Base-by-base conservation (phyloP, 2,113 vertebrate genomes). In the Chionis minor region DNA sequence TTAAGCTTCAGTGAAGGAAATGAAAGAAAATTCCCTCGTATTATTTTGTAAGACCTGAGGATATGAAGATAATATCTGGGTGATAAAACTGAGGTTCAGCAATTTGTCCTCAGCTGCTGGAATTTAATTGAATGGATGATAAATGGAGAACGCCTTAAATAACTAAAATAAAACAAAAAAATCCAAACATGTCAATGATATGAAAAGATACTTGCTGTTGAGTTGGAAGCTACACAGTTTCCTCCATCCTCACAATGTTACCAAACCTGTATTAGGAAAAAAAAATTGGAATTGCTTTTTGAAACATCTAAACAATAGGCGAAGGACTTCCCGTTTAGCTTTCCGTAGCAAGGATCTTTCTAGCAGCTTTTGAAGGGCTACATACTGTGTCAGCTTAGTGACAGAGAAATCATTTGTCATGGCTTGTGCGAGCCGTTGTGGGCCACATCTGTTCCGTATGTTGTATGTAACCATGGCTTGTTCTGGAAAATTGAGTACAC, bases 41-140 rank as follows among this genome's bases (percentile, higher is more conserved):
- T 44, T 69, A 59, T 84, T 86, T 65, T 73, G 8, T 62, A 73
- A 66, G 38, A 67, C 72, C 44, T 2, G 20, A 26, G 88, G 85
- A 74, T 84, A 77, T 12, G 28, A 81, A 92, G 80, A 90, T 93
- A 90, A 49, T 71, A 90, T 83, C 88, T 95, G 55, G 17, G 22
- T 86, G 72, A 66, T 92, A 92, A 91, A 92, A 79, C 22, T 73
- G 81, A 91, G 81, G 70, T 72, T 91, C 61, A 79, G 55, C 66
- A 94, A 90, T 95, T 94, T 94, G 87, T 87, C 51, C n/a, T 87
- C 15, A 23, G 47, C 70, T 87, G 38, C 44, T 87, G 47, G 78
- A 79, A 59, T 74, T 75, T 81, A 86, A 63, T 86, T 81, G 55
- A 66, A 35, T 54, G 51, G 5, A 1, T 78, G 32, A 78, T 73